phyloP scores from a whole-genome alignment of 2,113 vertebrate genomes.

The Heterochromis multidens region DNA sequence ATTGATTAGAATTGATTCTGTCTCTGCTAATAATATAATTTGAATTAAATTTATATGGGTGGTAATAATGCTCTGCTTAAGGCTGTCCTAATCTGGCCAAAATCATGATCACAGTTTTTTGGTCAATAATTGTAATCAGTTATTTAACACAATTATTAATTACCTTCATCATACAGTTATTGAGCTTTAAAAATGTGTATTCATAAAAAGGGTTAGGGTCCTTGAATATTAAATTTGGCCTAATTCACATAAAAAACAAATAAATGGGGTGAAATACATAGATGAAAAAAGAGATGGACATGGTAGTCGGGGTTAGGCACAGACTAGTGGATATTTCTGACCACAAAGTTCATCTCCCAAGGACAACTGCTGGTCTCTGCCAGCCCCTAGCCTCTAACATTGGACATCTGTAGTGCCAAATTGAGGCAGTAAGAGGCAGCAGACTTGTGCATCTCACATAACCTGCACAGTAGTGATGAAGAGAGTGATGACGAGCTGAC shows the following conservation, averaged over 20 bases:
- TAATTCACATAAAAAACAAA: too few relatives aligned
- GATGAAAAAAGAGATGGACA: too few relatives aligned
- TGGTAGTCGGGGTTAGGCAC: too few relatives aligned
- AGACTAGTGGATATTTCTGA: rapidly evolving
- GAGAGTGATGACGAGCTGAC: background rate
- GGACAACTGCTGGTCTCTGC: background rate
- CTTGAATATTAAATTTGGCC: too few relatives aligned
- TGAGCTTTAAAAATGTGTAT: too few relatives aligned
- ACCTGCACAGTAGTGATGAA: background rate
- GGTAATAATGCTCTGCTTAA: too few relatives aligned
- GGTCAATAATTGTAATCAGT: too few relatives aligned
- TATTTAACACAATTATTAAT: too few relatives aligned
- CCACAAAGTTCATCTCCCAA: background rate
- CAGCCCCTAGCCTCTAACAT: background rate
- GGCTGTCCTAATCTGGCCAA: too few relatives aligned
- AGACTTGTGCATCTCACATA: rapidly evolving
- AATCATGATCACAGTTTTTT: background rate
- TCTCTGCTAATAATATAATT: background rate
- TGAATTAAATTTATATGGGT: background rate
- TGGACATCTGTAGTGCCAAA: background rate
- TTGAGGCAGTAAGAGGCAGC: background rate
- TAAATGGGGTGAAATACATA: background rate
- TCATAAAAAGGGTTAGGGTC: too few relatives aligned
- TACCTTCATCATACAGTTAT: too few relatives aligned
- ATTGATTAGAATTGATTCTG: background rate